Base-by-base conservation (phyloP, 2,113 vertebrate species). In the Tyrannus savana region DNA sequence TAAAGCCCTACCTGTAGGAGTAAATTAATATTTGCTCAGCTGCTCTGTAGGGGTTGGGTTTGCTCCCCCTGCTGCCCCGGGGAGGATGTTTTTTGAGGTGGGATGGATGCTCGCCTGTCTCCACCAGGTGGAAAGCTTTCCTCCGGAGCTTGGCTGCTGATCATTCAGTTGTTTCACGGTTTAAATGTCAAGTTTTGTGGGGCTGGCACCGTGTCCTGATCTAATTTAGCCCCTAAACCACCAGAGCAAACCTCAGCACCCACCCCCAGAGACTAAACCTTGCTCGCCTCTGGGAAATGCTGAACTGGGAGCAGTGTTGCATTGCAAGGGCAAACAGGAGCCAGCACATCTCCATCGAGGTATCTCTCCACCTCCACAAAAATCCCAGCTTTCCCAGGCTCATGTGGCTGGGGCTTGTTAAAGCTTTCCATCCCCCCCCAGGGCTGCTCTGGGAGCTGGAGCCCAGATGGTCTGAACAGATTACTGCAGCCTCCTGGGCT, bases 381-480 rank as follows among this genome's bases (percentile, higher is more conserved):
- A 55, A n/a, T 6, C 39, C 60, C 42, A 53, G 22, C 33, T 82
- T 78, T 52, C 49, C 49, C 31, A 10, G 22, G 52, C 84, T 91
- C 84, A 19, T 72, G 77, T 60, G 62, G 22, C n/a, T 71, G 49
- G 56, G 44, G 22, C 60, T 27, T 55, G 39, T 41, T 55, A 72
- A 67, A 87, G 53, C 78, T 89, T 86, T 88, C 58, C 58, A 86
- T 35, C 63, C 25, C 18, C 16, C 16, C n/a, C 14, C 18, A 1
- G 60, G 85, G 47, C 69, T 87, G 74, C 76, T 86, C 37, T 3
- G 10, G 88, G 78, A 88, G 80, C 83, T 2, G 35, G 79, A 93
- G 94, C 90, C 92, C 90, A 94, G 95, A 95, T 93, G 93, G 92
- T 89, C 47, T 74, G 88, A 81, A 74, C 73, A 95, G 95, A 96